Percentiles rank a stretch among this genome's conserved stretches.
phyloP scores from a whole-genome alignment of 2,113 vertebrate species.

The Raja brachyura region DNA sequence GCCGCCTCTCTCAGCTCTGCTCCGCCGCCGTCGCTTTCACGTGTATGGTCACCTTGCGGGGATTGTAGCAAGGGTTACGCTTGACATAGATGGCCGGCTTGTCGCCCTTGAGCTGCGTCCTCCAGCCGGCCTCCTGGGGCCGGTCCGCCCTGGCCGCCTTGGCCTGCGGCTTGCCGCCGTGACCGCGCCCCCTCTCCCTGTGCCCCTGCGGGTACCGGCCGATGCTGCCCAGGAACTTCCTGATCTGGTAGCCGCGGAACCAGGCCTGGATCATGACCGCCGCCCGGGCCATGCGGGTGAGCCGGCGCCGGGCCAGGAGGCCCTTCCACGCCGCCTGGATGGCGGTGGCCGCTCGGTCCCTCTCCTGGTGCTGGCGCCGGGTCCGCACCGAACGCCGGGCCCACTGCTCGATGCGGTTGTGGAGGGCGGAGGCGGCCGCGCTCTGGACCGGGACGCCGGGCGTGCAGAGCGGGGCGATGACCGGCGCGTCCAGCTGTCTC shows the following conservation, averaged over 20 bases:
- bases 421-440: neutral
- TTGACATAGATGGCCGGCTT: neutral
- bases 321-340: slow-evolving; percentile 49
- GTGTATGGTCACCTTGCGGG: slow-evolving; percentile 24
- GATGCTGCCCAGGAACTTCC: neutral
- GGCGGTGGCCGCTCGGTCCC: neutral
- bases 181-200: neutral
- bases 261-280: slow-evolving; percentile 45
- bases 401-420: slow-evolving; percentile 36
- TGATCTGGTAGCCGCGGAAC: slow-evolving; percentile 43
- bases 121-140: too few relatives aligned
- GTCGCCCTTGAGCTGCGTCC: neutral
- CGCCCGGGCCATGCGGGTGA: slow-evolving; percentile 38
- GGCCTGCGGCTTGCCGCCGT: neutral
- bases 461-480: neutral
- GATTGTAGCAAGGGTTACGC: slow-evolving; percentile 25
- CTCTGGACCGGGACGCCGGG: neutral
- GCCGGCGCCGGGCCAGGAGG: neutral
- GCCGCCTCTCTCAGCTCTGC: neutral
- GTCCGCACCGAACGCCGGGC: fast-evolving
- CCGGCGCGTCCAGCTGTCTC: too few relatives aligned
- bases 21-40: neutral
- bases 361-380: fast-evolving
- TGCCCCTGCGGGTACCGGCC: neutral
- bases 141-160: too few relatives aligned